A percentile compares a stretch with the other conserved stretches of the same genome.
phyloP scores from a whole-genome alignment of 2,113 vertebrate species.

The Mirza zaza region DNA sequence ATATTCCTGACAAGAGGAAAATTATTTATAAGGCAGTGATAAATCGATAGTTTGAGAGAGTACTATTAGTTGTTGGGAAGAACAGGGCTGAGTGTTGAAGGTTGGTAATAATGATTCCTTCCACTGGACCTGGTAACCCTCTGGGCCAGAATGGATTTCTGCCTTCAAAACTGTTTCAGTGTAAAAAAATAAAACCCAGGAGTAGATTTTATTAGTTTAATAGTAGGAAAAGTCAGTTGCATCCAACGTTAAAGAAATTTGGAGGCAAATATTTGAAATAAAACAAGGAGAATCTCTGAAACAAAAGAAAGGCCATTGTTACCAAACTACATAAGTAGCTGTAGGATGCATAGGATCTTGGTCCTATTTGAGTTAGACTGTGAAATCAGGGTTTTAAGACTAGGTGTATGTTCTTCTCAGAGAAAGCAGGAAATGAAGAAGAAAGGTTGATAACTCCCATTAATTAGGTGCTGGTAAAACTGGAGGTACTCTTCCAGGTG shows the following conservation, averaged over 20 bases:
- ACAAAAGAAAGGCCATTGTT: not conserved
- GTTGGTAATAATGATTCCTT: not conserved
- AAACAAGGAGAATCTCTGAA: not conserved
- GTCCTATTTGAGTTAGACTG: not conserved
- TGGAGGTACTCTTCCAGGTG: not conserved
- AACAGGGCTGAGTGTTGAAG: not conserved
- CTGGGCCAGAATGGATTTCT: slow-evolving; percentile 1
- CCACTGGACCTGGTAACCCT: not conserved
- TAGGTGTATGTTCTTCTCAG: not conserved
- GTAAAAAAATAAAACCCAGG: not conserved
- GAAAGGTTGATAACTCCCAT: not conserved
- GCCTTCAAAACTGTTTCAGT: not conserved
- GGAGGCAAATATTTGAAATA: slow-evolving; percentile 26
- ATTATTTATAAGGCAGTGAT: not conserved
- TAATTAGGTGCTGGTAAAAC: not conserved
- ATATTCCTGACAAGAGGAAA: not conserved
- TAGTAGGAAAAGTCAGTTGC: not conserved
- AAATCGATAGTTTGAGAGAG: not conserved
- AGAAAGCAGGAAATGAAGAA: not conserved
- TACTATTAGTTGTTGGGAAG: not conserved
- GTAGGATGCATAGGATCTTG: not conserved
- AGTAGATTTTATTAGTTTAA: not conserved
- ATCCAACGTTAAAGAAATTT: not conserved
- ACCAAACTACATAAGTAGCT: not conserved
- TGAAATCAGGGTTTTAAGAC: not conserved